Evolutionary conservation across 2,113 vertebrate genomes (phyloP).

Genomic region (Fulica atra): DNA sequence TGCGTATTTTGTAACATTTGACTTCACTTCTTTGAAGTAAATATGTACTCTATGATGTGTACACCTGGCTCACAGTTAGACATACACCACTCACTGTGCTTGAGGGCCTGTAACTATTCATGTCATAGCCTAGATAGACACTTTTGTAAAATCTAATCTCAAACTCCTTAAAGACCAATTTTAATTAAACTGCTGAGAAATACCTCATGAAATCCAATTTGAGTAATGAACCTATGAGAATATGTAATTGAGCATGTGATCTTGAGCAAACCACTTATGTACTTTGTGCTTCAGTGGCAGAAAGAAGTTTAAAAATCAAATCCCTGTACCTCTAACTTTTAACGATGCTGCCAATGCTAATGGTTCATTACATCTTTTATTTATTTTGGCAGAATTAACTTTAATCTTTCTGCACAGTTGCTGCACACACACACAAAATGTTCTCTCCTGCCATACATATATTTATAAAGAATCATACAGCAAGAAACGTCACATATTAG

Average conservation of each 20-base stretch:
- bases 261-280: not conserved
- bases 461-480: not conserved
- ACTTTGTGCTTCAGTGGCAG: not conserved
- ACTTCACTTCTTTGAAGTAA: not conserved
- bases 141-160: not conserved
- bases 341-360: not conserved
- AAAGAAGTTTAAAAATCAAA: not conserved
- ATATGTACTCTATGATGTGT: not conserved
- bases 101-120: not conserved
- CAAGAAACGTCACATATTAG: not conserved
- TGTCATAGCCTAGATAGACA: not conserved
- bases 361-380: not conserved
- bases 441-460: not conserved
- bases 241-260: not conserved
- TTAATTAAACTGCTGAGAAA: conserved; percentile 7
- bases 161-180: not conserved
- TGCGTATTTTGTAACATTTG: not conserved
- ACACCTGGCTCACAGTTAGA: not conserved
- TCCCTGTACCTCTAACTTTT: not conserved
- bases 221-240: not conserved
- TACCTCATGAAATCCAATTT: not conserved
- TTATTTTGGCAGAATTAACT: not conserved
- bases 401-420: not conserved
- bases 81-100: not conserved
- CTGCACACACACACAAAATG: not conserved